Percentiles rank a stretch among this genome's conserved stretches.
These are phyloP conservation scores for Scolopax bukidnonensis DNA, from an alignment of 2,797 vertebrate genomes.

Conservation along the genomic window DNA sequence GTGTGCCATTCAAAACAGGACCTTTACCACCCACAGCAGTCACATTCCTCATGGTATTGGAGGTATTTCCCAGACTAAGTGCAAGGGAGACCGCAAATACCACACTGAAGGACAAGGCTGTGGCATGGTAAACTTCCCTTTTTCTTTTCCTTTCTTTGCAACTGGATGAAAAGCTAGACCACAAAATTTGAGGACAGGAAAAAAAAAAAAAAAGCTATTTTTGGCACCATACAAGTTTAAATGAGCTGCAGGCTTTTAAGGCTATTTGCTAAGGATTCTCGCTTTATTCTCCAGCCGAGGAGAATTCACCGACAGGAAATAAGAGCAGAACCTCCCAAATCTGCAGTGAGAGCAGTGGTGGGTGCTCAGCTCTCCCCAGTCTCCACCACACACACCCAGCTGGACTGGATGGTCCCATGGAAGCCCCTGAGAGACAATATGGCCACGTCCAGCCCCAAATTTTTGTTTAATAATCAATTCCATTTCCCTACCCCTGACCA, in stretches of 20 bases:
- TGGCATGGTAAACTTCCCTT: neutral
- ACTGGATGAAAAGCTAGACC: neutral
- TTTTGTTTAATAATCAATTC: neutral
- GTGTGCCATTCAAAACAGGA: neutral
- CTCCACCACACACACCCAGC: neutral
- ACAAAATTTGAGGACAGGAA: neutral
- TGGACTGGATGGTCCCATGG: neutral
- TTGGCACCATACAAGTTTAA: neutral
- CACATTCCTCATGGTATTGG: constrained; percentile 14
- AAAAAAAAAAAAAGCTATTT: neutral
- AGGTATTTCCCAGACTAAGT: constrained; percentile 38
- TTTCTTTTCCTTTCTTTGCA: constrained; percentile 34
- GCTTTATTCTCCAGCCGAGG: neutral
- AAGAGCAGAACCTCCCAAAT: neutral
- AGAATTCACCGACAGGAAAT: neutral
- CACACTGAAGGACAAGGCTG: neutral
- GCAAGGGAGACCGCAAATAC: constrained; percentile 35
- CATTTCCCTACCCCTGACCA: neutral
- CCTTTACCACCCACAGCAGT: neutral
- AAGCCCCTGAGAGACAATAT: neutral
- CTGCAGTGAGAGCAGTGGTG: neutral
- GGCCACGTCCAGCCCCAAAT: neutral
- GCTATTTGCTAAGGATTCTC: neutral
- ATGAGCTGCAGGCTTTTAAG: neutral
- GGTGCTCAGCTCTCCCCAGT: neutral